phyloP scores from a whole-genome alignment of 2,888 invertebrate genomes.

The Oxystoma pomonae region DNA sequence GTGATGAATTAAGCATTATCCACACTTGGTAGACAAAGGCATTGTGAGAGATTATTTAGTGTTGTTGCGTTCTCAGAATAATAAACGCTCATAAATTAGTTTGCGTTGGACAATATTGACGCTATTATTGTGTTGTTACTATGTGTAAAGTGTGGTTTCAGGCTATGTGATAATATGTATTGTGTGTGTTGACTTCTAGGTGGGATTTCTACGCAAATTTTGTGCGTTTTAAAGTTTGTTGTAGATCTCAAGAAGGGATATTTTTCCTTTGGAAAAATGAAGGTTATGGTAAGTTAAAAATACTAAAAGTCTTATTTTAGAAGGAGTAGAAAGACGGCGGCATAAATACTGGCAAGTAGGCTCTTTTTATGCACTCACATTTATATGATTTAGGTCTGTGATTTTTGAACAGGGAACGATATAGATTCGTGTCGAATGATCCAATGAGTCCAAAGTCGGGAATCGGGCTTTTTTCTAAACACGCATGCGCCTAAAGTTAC shows the following conservation, averaged over 20 bases:
- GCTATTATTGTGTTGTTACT: background rate
- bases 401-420: too few species aligned
- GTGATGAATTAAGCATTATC: background rate
- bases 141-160: background rate
- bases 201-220: background rate
- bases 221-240: background rate
- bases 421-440: too few species aligned
- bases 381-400: too few species aligned
- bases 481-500: too few species aligned
- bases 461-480: too few species aligned
- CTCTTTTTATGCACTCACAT: too few species aligned
- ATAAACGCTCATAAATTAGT: constrained; percentile 1
- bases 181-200: background rate
- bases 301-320: too few species aligned
- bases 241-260: background rate
- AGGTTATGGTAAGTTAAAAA: background rate
- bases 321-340: too few species aligned
- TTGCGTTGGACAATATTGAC: constrained; percentile 1
- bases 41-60: background rate
- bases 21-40: background rate
- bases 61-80: background rate
- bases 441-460: too few species aligned
- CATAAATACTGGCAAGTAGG: too few species aligned
- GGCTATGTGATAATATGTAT: background rate
- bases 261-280: background rate